phyloP scores from a whole-genome alignment of 2,888 invertebrate species.

The Muscina levida region DNA sequence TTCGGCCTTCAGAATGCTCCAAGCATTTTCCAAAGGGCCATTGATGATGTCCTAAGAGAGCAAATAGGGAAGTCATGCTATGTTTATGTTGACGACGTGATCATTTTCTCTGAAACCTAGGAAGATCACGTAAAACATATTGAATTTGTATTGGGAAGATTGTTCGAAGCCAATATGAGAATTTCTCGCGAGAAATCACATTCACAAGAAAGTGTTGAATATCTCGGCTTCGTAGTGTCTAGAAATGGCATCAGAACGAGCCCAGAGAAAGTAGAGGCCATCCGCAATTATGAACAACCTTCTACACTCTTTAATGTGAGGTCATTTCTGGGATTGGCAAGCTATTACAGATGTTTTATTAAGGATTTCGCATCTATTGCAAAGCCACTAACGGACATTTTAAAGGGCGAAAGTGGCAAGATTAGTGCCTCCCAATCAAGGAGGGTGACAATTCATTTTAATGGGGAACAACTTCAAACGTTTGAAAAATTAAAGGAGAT shows the following conservation, averaged over 20 bases:
- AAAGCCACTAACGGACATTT: constrained; percentile 54
- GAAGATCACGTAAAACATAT: constrained; percentile 47
- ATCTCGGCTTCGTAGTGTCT: too few relatives aligned
- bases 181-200: constrained; percentile 43
- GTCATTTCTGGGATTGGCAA: too few relatives aligned
- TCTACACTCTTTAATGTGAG: too few relatives aligned
- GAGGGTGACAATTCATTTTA: constrained; percentile 45
- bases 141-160: constrained; percentile 40
- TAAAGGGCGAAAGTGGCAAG: constrained; percentile 64
- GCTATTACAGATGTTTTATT: too few relatives aligned
- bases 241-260: too few relatives aligned
- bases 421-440: constrained; percentile 39
- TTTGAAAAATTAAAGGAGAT: constrained; percentile 1
- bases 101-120: constrained; percentile 49
- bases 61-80: constrained; percentile 52
- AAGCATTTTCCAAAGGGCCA: constrained; percentile 53
- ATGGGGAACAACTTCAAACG: constrained; percentile 35
- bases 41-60: constrained; percentile 44
- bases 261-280: constrained; percentile 8
- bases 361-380: too few relatives aligned
- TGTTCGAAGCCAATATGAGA: constrained; percentile 57
- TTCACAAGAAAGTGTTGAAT: constrained; percentile 15
- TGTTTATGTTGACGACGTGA: constrained; percentile 49
- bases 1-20: constrained; percentile 53
- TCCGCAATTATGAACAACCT: constrained; percentile 14